Conservation (phyloP, 2,113 vertebrate species). For the Nerophis lumbriciformis region DNA sequence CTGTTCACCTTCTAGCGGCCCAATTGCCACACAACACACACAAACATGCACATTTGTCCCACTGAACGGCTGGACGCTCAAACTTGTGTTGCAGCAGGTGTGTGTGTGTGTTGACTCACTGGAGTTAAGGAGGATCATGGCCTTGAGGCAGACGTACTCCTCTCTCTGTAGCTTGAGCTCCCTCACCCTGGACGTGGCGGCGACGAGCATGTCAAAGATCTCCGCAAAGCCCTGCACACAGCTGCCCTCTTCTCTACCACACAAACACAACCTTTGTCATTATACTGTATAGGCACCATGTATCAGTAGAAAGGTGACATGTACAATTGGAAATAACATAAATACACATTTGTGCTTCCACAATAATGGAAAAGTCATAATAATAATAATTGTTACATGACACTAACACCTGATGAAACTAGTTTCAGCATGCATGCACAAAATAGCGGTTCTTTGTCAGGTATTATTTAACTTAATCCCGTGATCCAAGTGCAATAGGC, state of each 20-base stretch:
- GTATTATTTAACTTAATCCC: too few relatives aligned
- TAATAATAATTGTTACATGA: too few relatives aligned
- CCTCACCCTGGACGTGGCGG: constrained; percentile 87
- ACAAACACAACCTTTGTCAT: constrained; percentile 17
- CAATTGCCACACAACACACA: constrained; percentile 26
- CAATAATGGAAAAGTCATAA: too few relatives aligned
- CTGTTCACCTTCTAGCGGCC: constrained; percentile 11
- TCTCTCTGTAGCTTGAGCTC: constrained; percentile 93
- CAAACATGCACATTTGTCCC: neutral
- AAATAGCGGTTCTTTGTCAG: too few relatives aligned
- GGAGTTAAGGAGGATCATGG: constrained; percentile 97
- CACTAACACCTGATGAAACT: too few relatives aligned
- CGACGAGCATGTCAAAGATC: constrained; percentile 97
- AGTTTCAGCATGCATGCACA: too few relatives aligned
- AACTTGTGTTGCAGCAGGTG: neutral
- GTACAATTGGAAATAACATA: neutral
- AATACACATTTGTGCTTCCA: too few relatives aligned
- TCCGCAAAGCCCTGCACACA: constrained; percentile 94
- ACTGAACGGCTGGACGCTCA: neutral
- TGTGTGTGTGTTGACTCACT: constrained; percentile 77
- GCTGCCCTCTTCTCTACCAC: constrained; percentile 87
- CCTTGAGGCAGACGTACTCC: constrained; percentile 96
- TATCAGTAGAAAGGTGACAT: neutral
- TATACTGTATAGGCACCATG: neutral
- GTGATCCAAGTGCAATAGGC: too few relatives aligned